These are phyloP conservation scores for Cygnus buccinator DNA, from an alignment of 2,113 vertebrate genomes.

Conservation along the genomic window DNA sequence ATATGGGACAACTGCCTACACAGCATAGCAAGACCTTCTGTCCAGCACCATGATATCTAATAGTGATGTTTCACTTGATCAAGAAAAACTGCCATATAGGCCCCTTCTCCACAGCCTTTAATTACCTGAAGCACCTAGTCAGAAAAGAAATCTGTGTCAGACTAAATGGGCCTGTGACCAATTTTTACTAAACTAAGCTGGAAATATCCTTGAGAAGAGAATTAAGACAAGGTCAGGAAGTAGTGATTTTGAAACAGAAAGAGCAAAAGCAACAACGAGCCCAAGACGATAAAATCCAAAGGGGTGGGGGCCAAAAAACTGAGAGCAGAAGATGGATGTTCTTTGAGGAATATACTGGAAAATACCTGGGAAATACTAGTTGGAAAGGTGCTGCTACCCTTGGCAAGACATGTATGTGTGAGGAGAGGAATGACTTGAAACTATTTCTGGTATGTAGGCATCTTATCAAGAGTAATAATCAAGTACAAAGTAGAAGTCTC, in stretches of 20 bases:
- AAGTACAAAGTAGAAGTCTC: neutral
- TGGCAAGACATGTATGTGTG: neutral
- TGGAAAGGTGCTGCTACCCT: neutral
- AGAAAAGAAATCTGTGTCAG: neutral
- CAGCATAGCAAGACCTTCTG: neutral
- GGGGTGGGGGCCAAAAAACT: neutral
- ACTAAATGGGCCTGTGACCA: neutral
- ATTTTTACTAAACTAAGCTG: neutral
- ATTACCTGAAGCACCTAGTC: neutral
- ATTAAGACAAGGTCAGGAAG: neutral
- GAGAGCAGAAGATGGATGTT: neutral
- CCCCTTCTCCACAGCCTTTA: neutral
- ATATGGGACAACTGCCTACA: neutral
- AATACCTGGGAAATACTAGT: neutral
- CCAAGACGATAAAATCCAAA: neutral
- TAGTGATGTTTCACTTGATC: neutral
- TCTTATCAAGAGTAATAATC: neutral
- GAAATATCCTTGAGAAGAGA: neutral
- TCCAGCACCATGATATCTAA: neutral
- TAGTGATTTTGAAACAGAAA: neutral
- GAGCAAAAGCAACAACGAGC: neutral
- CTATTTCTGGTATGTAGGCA: neutral
- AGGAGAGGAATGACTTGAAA: neutral
- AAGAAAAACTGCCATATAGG: neutral
- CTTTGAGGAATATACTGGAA: neutral